Evolutionary conservation across 2,797 vertebrate species (phyloP), one percentile per base, ranked within the genome.

Genomic region (Cichlasoma orientale): DNA sequence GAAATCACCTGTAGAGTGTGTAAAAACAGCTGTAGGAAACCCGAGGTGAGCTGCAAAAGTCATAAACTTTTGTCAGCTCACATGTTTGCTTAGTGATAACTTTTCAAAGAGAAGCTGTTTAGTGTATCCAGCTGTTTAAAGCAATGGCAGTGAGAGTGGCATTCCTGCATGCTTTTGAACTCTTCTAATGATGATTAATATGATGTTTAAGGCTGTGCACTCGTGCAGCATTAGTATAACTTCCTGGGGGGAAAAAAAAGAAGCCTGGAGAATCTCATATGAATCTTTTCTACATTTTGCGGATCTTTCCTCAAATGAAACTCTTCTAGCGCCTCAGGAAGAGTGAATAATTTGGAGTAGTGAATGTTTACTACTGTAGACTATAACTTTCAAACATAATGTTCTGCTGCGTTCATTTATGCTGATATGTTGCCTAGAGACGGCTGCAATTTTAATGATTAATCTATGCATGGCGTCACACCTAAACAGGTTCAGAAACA

Each of bases 71-170:
- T 44, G 44, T 73, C 53, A 56, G 79, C 77, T 86, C 77, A 78
- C 80, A 66, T 86, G 77, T 79, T 76, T 75, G 63, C 78, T 69
- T 75, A 75, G 75, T 79, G 80, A 86, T 84, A 87, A 66, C 59
- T 82, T 84, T 83, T 93, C 86, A 93, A 89, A 92, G 84, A 77
- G 77, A 50, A 79, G 19, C 56, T 41, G 78, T 75, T 86, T 86
- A 77, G 80, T 54, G 72, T 84, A 58, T 83, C 82, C 90, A 85
- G 83, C 75, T 72, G 68, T 77, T 80, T 44, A 29, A 66, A 56
- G 63, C 33, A 50, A 36, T 25, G 47, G 53, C 18, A 23, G 54
- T 71, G 33, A 61, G 47, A 41, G 63, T 74, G 63, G 57, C 47
- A 72, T 59, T 47, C 73, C 56, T 79, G 53, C 59, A 68, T 86